Base-by-base conservation (phyloP, 2,113 vertebrate species). In the Malaclemys terrapin region DNA sequence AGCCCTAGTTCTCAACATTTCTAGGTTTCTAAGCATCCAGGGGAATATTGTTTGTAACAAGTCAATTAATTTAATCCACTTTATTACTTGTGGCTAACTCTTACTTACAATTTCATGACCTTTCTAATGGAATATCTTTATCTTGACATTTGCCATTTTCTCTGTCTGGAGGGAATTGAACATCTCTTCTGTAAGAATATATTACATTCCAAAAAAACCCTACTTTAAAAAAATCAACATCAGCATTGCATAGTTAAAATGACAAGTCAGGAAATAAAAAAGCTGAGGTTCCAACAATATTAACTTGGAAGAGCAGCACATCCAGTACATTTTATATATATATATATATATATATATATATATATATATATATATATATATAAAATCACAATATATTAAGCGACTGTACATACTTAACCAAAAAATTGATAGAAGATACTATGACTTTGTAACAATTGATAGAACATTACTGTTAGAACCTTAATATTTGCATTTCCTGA, bases 401-500 rank as follows among this genome's bases (percentile, higher is more conserved):
- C 45, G 29, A 49, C 1, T 10, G 93, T 84, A 90, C 79, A 16
- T 78, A 24, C 91, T 88, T 78, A 62, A 84, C 5, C 27, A 91
- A 59, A 59, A 29, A 29, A 38, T 12, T 11, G 83, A 27, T 62
- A 29, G 56, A 13, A 92, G 93, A 93, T 12, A 1, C 54, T 47
- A 25, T 69, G 1, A 14, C 14, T 86, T 96, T 38, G 56, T 72
- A 84, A 53, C 7, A 78, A 10, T 35, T 0, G 1, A 5, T 88
- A 5, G 0, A 57, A 10, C 27, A n/a, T 24, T 72, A n/a, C 0
- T 90, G 84, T 62, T 49, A 1, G 20, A 50, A 82, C 42, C 0
- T 84, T 90, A 11, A 27, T 76, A 35, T 4, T 42, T 3, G 24
- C 82, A 10, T 82, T 93, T 88, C 57, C 59, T 42, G 42, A 89